These are phyloP conservation scores for Marronus borbonicus DNA, from an alignment of 2,888 invertebrate genomes.

Conservation along the genomic window DNA sequence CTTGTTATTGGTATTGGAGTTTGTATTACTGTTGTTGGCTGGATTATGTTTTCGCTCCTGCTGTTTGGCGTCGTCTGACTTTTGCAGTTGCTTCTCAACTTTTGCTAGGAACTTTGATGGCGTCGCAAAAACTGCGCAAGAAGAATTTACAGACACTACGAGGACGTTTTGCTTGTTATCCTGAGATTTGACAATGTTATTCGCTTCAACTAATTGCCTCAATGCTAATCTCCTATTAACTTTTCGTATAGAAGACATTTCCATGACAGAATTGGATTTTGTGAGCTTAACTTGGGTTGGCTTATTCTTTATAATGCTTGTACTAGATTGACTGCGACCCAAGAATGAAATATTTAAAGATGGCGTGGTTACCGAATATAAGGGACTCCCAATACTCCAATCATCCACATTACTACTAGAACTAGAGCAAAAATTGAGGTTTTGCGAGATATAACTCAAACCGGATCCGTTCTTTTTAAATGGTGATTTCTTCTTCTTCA, in stretches of 20 bases:
- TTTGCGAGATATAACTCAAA: not conserved
- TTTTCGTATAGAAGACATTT: conserved; percentile 38
- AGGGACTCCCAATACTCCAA: conserved; percentile 50
- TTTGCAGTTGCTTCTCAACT: conserved; percentile 48
- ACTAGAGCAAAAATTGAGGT: not conserved
- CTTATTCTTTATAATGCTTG: conserved; percentile 34
- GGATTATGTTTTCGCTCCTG: too few relatives aligned
- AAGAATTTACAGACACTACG: conserved; percentile 47
- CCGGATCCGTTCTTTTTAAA: not conserved
- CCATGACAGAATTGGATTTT: conserved; percentile 47
- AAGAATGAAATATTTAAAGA: conserved; percentile 39
- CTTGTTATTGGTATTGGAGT: not conserved
- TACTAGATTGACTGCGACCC: conserved; percentile 38
- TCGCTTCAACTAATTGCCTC: conserved; percentile 34
- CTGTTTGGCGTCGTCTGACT: not conserved
- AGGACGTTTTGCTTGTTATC: conserved; percentile 41
- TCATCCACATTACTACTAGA: conserved; percentile 34
- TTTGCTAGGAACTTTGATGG: conserved; percentile 47
- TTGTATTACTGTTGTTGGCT: too few relatives aligned
- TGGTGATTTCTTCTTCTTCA: not conserved
- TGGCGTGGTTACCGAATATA: conserved; percentile 48
- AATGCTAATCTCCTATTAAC: conserved; percentile 42
- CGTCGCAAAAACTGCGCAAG: conserved; percentile 44
- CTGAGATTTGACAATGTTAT: not conserved
- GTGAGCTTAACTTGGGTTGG: conserved; percentile 20